Evolutionary conservation across 2,113 vertebrate genomes (phyloP).

Genomic region (Shinisaurus crocodilurus): DNA sequence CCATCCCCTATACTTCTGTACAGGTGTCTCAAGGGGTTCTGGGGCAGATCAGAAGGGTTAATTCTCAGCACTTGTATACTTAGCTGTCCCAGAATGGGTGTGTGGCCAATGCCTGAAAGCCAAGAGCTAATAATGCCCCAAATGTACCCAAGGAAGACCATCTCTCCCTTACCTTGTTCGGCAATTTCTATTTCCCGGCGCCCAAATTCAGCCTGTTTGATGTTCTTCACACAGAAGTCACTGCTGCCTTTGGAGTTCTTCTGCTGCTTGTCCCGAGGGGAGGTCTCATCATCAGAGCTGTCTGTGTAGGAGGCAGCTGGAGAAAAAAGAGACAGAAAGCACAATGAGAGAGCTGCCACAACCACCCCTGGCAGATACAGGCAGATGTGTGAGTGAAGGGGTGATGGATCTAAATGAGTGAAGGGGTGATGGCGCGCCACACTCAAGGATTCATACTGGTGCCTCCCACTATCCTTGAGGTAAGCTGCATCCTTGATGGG

Average conservation of each 20-base stretch:
- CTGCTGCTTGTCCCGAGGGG: conserved; percentile 97
- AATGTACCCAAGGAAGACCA: fast-evolving
- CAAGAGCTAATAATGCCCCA: neutral
- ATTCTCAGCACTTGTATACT: neutral
- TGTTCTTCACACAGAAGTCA: conserved; percentile 99
- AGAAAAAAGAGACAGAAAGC: conserved; percentile 21
- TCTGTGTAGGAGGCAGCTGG: conserved; percentile 98
- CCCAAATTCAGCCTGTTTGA: conserved; percentile 97
- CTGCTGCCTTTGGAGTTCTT: conserved; percentile 95
- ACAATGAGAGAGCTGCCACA: fast-evolving
- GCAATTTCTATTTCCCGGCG: conserved; percentile 98
- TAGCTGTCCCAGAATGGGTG: neutral
- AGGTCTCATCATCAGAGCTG: conserved; percentile 98
- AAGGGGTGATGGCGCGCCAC: neutral
- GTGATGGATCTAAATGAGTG: fast-evolving
- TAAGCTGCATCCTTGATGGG: neutral
- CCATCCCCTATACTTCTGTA: neutral
- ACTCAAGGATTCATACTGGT: neutral
- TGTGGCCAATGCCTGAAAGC: neutral
- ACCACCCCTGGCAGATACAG: neutral
- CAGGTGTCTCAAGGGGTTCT: neutral
- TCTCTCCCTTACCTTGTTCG: conserved; percentile 85
- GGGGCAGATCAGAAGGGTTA: neutral
- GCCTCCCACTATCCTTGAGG: neutral
- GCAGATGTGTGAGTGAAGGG: too few relatives aligned